phyloP scores from a whole-genome alignment of 2,113 vertebrate species.

The Phrynocephalus versicolor region DNA sequence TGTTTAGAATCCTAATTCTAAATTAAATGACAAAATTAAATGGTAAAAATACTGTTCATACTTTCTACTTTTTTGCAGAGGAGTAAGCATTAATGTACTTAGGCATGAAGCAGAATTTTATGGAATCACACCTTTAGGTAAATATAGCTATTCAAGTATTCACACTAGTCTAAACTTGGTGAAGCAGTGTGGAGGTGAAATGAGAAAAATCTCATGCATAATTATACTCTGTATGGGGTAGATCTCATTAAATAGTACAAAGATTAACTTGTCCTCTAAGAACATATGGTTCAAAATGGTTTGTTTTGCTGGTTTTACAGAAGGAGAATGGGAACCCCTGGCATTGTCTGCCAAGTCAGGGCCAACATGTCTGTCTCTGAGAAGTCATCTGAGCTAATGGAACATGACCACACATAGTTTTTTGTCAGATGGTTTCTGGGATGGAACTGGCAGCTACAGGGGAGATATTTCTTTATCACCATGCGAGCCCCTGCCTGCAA shows the following conservation, averaged over 20 bases:
- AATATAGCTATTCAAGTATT: slow-evolving; percentile 12
- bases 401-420: background rate
- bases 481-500: no score
- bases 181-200: background rate
- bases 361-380: background rate
- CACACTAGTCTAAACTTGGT: background rate
- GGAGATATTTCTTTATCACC: background rate
- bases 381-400: background rate
- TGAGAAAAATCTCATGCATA: background rate
- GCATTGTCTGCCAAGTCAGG: background rate
- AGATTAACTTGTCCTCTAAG: background rate
- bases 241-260: background rate
- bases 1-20: background rate
- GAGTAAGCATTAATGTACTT: slow-evolving; percentile 93
- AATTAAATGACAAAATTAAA: background rate
- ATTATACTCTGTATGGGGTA: background rate
- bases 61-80: slow-evolving; percentile 73
- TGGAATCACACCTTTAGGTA: slow-evolving; percentile 97
- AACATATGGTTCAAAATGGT: background rate
- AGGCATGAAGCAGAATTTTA: slow-evolving; percentile 98
- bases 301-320: background rate
- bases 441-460: background rate
- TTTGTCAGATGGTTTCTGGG: background rate
- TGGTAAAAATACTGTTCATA: slow-evolving; percentile 5
- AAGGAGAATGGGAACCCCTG: background rate